Percentiles rank a stretch among this genome's conserved stretches.
Evolutionary conservation across 2,888 invertebrate species (phyloP).

Genomic region (Microctonus hyperodae): DNA sequence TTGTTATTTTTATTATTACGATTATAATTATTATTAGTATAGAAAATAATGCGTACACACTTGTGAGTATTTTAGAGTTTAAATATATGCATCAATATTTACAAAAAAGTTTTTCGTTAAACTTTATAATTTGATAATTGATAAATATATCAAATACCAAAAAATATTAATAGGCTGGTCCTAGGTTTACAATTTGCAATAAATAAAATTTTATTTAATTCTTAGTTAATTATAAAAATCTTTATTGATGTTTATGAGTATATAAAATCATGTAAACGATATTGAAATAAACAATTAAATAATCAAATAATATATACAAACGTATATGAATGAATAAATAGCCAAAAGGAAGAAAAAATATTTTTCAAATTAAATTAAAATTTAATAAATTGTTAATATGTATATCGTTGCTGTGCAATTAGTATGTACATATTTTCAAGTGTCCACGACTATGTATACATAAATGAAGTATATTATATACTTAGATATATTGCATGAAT

Average conservation of each 20-base stretch:
- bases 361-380: too few relatives aligned
- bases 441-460: too few relatives aligned
- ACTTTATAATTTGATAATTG: background rate
- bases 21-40: background rate
- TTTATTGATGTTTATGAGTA: background rate
- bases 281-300: background rate
- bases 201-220: constrained; percentile 6
- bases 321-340: too few relatives aligned
- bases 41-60: background rate
- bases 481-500: too few relatives aligned
- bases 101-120: background rate
- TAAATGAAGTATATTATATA: too few relatives aligned
- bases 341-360: too few relatives aligned
- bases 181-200: constrained; percentile 5
- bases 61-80: background rate
- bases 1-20: background rate
- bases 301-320: background rate
- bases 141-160: background rate
- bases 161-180: constrained; percentile 15
- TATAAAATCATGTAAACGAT: background rate
- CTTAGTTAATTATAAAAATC: background rate
- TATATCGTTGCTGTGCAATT: too few relatives aligned
- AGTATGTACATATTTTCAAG: too few relatives aligned
- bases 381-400: too few relatives aligned
- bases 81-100: background rate